phyloP scores from a whole-genome alignment of 2,888 invertebrate species.

The Opisthograptis luteolata region DNA sequence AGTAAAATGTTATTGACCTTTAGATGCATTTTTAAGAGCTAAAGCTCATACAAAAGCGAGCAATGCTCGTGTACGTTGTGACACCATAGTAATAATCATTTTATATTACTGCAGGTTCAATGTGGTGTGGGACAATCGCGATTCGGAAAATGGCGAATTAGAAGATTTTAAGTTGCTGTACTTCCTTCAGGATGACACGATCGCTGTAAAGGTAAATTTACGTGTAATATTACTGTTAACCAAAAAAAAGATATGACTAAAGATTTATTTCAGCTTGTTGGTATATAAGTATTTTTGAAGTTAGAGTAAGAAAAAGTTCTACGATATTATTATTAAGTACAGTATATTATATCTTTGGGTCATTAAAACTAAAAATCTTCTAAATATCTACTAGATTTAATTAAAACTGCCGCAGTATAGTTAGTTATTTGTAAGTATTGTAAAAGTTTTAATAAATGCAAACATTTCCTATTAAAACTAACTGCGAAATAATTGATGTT shows the following conservation, averaged over 20 bases:
- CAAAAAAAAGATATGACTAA: too few relatives aligned
- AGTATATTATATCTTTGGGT: too few relatives aligned
- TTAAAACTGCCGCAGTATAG: too few relatives aligned
- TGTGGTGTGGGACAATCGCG: slow-evolving; percentile 88
- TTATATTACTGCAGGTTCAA: slow-evolving; percentile 79
- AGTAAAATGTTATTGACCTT: too few relatives aligned
- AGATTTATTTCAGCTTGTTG: too few relatives aligned
- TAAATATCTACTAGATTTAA: too few relatives aligned
- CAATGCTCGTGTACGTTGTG: background rate
- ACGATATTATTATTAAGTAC: too few relatives aligned
- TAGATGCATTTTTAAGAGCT: slow-evolving; percentile 10
- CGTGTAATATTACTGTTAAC: too few relatives aligned
- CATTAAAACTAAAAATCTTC: too few relatives aligned
- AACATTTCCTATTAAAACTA: slow-evolving; percentile 16
- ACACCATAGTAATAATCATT: background rate
- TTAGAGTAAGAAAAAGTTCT: too few relatives aligned
- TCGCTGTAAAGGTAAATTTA: slow-evolving; percentile 87
- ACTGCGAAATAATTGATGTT: slow-evolving; percentile 33
- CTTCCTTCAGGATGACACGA: slow-evolving; percentile 92
- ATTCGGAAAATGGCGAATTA: slow-evolving; percentile 83
- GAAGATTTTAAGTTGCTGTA: slow-evolving; percentile 89
- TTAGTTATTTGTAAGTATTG: too few relatives aligned
- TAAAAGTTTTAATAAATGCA: slow-evolving; percentile 11
- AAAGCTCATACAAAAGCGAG: slow-evolving; percentile 12
- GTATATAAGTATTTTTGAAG: too few relatives aligned